Evolutionary conservation across 1,140 invertebrate genomes (phyloP).

Genomic region (Heliconius himera): DNA sequence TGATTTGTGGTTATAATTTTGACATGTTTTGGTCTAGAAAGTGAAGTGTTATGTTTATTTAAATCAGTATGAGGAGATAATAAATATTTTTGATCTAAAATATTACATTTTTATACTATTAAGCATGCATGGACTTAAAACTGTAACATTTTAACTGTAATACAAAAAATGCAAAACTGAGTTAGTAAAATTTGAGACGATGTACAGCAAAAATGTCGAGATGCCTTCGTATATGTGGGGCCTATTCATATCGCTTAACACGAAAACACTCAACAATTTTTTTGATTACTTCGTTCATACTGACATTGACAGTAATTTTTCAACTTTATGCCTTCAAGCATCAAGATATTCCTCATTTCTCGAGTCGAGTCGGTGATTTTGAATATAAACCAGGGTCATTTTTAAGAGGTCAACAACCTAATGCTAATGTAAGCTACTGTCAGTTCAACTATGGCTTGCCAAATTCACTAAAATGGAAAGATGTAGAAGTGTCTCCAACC

Average conservation of each 20-base stretch:
- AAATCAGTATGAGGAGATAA: neutral
- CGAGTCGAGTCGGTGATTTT: constrained; percentile 61
- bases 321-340: constrained; percentile 65
- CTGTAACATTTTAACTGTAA: neutral
- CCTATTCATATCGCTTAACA: constrained; percentile 66
- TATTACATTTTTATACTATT: neutral
- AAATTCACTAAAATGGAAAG: constrained; percentile 78
- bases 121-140: neutral
- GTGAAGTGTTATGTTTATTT: constrained; percentile 18
- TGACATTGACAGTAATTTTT: constrained; percentile 58
- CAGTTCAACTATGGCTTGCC: constrained; percentile 85
- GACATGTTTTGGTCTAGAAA: constrained; percentile 17
- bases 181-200: neutral
- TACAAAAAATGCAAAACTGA: neutral
- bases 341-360: constrained; percentile 45
- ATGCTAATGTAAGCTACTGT: constrained; percentile 83
- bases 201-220: constrained; percentile 58
- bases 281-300: constrained; percentile 55
- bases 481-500: constrained; percentile 68
- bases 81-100: neutral
- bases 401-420: constrained; percentile 77
- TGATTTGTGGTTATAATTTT: constrained; percentile 35
- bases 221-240: constrained; percentile 69
- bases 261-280: constrained; percentile 62
- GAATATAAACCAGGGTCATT: constrained; percentile 80